Evolutionary conservation across 2,113 vertebrate genomes (phyloP), one percentile per base, ranked within the genome.

Genomic region (Mormyrus lacerda): DNA sequence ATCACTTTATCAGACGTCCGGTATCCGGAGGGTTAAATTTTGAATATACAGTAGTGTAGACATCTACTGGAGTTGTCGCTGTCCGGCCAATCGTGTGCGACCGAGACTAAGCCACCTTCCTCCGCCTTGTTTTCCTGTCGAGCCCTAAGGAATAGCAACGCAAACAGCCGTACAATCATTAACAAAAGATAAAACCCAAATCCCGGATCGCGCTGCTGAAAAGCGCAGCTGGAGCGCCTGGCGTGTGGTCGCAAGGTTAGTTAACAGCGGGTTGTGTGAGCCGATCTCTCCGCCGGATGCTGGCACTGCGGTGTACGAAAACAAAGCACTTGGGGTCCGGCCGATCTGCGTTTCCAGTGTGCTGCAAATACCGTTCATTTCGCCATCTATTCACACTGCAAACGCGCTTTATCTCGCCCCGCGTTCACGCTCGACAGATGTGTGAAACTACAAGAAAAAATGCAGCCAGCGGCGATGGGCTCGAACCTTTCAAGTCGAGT

Each of bases 31-130:
- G 84, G 89, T 89, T 89, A 89, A 89, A 50, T 24, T 11, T 42
- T 7, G 42, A 35, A 50, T 39, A 11, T 47, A 19, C 39, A 61
- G 44, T n/a, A 84, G 86, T 8, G 92, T 93, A 93, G 92, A 93
- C 89, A 21, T 93, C 92, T 93, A 93, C 92, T 92, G 92, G 53
- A 83, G 88, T 82, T 47, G 53, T 35, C 24, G 53, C 55, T 47
- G 11, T 27, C 79, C 89, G 91, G 89, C 92, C 92, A 93, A 93
- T 92, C 88, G 79, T 53, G 48, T 19, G 17, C 3, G 19, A 89
- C 51, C 13, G 58, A 48, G n/a, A 4, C 73, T 84, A 89, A 76
- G 69, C 69, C 82, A 19, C 53, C 50, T 87, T 1, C 10, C 24
- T 10, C 44, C 65, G 39, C 82, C 44, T 84, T 84, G 2, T 86